Base-by-base conservation (phyloP, 2,113 vertebrate genomes). In the Pteropus alecto region DNA sequence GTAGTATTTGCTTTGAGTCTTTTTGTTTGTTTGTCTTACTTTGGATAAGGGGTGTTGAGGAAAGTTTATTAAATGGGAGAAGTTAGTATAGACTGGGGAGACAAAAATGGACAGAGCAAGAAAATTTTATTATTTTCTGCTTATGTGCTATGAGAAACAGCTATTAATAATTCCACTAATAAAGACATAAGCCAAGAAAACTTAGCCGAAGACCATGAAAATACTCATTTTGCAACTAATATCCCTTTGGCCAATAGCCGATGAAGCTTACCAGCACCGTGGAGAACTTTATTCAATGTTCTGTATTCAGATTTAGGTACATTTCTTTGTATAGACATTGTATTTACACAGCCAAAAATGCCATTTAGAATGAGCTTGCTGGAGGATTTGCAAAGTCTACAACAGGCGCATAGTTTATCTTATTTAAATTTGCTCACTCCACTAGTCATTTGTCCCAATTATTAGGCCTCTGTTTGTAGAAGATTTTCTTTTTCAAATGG, bases 41-140 rank as follows among this genome's bases (percentile, higher is more conserved):
- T 93, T 92, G 58, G 19, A 85, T 77, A 95, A 82, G 88, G 71
- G 7, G 8, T 79, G 93, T 91, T 97, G 82, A 83, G 91, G 94
- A 96, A 87, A 95, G 88, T 16, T 48, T 71, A 58, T 88, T 85
- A 90, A 94, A 70, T 56, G 70, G 24, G 30, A 83, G 22, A 54
- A 3, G 79, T 95, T 82, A 73, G 65, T 61, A 65, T 28, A 84
- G 65, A 58, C 35, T 26, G 24, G 33, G 22, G 28, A 74, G 51
- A 71, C 14, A 51, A 81, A 30, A 63, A 63, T 24, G 8, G 30
- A 82, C 6, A 90, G 63, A 94, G 22, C 18, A 58, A 30, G 38
- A 65, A 71, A 35, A 8, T n/a, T 54, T 15, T 21, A 41, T 33
- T 30, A 61, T 3, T n/a, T 28, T 87, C 15, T 90, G 38, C 68